phyloP scores from a whole-genome alignment of 2,797 vertebrate genomes.

The Gymnocypris eckloni region DNA sequence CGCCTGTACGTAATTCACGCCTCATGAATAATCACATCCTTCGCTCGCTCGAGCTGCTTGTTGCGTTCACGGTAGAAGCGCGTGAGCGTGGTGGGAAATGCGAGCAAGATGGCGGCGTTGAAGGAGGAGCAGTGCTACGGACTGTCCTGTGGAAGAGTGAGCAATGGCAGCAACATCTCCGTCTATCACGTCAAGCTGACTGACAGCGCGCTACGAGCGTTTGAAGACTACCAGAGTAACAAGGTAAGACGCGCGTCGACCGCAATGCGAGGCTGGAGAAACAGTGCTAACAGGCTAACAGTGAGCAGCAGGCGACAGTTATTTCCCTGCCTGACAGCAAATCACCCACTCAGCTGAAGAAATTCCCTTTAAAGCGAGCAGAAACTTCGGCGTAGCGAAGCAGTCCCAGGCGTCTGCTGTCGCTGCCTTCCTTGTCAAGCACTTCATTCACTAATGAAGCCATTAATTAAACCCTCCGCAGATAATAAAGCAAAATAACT shows the following conservation, averaged over 20 bases:
- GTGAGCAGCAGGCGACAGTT: constrained; percentile 43
- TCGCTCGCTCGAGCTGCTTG: constrained; percentile 69
- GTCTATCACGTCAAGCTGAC: constrained; percentile 97
- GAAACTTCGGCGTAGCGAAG: background rate
- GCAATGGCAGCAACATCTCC: constrained; percentile 91
- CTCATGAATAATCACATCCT: constrained; percentile 82
- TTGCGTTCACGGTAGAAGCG: constrained; percentile 74
- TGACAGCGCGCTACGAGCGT: constrained; percentile 91
- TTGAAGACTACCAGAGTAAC: constrained; percentile 88
- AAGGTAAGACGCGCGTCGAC: constrained; percentile 80
- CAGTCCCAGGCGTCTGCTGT: background rate
- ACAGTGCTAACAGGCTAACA: constrained; percentile 41
- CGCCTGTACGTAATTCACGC: constrained; percentile 48
- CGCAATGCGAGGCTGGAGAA: background rate
- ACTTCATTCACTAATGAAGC: background rate
- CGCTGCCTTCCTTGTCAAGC: background rate
- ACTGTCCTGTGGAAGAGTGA: constrained; percentile 95
- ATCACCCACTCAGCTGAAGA: constrained; percentile 44
- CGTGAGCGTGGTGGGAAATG: constrained; percentile 81
- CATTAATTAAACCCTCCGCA: background rate
- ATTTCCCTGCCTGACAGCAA: constrained; percentile 48
- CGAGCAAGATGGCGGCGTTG: constrained; percentile 98
- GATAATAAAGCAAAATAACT: background rate
- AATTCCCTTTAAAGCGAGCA: constrained; percentile 28
- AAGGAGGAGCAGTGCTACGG: constrained; percentile 96